Evolutionary conservation across 2,113 vertebrate species (phyloP), one percentile per base, ranked within the genome.

Genomic region (Axis porcinus): DNA sequence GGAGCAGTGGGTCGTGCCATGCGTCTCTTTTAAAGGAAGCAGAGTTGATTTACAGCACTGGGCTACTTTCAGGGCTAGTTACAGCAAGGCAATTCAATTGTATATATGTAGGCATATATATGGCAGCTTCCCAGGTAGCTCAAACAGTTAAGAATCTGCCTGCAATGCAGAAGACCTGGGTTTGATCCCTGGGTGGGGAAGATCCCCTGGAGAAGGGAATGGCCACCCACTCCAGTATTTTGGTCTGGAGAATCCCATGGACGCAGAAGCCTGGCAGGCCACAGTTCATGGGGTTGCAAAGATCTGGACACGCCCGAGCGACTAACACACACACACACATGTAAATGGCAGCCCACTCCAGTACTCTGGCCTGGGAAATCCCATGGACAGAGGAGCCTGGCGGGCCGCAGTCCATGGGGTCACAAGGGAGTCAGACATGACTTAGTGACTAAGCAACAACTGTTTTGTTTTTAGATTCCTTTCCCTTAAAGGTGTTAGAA

Each of bases 31-130:
- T 33, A 33, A 11, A 0, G 28, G 19, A 23, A 54, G 79, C 50
- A 21, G 5, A n/a, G 47, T 7, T n/a, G 79, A 4, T n/a, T 54
- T 14, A 54, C 30, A 54, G 17, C 30, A 2, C 3, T n/a, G 47
- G 28, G 76, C 9, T 50, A 3, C 43, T 79, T 50, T n/a, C 78
- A 81, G 47, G 78, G 30, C n/a, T 23, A 0, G 19, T 13, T 36
- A 0, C 19, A 23, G 50, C 47, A 14, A 13, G 33, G 47, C 11
- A 33, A 23, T 52, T 21, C 50, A 14, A 19, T 11, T 4, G 3
- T 2, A 3, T 23, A 2, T 54, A 0, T 4, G 2, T 81, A 0
- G 12, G 15, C 28, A 0, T 30, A 8, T 3, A 3, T 17, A 9
- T 30, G 8, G 67, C 67, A 70, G 67, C 10, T 36, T 21, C 64